These are phyloP conservation scores for Thera britannica DNA, from an alignment of 2,888 invertebrate genomes.

Conservation along the genomic window DNA sequence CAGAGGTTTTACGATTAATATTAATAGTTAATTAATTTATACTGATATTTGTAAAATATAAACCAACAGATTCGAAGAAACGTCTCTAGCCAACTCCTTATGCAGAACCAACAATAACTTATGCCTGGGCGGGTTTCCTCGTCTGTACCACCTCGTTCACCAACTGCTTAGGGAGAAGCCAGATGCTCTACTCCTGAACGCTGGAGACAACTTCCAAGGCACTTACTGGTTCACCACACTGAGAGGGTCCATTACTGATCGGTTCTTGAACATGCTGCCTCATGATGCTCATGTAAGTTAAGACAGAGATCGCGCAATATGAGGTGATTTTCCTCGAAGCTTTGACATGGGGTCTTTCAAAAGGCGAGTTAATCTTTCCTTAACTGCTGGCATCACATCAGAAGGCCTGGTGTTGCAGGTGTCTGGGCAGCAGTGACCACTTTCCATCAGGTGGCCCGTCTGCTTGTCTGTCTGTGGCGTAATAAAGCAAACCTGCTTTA, in stretches of 20 bases:
- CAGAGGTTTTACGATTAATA: too few species aligned
- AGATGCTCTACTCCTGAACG: conserved; percentile 89
- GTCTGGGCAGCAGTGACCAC: too few species aligned
- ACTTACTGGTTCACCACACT: conserved; percentile 92
- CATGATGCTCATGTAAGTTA: conserved; percentile 91
- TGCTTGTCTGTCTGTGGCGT: too few species aligned
- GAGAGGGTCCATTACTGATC: conserved; percentile 89
- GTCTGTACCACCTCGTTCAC: conserved; percentile 85
- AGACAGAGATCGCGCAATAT: too few species aligned
- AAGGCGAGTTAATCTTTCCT: too few species aligned
- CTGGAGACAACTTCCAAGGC: conserved; percentile 94
- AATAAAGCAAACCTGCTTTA: too few species aligned
- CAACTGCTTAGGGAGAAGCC: conserved; percentile 76
- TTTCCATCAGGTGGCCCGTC: too few species aligned
- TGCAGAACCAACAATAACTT: conserved; percentile 79
- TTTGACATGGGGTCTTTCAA: too few species aligned
- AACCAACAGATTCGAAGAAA: conserved; percentile 84
- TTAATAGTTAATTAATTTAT: too few species aligned
- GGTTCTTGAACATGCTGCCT: conserved; percentile 90
- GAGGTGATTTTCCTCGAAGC: background rate
- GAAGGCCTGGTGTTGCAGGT: too few species aligned
- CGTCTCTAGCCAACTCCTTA: conserved; percentile 80
- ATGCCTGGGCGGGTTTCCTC: conserved; percentile 89
- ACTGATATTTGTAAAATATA: background rate
- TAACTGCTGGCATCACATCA: too few species aligned